Percentiles rank a stretch among this genome's conserved stretches.
phyloP scores from a whole-genome alignment of 2,113 vertebrate genomes.

The Synchiropus splendidus region DNA sequence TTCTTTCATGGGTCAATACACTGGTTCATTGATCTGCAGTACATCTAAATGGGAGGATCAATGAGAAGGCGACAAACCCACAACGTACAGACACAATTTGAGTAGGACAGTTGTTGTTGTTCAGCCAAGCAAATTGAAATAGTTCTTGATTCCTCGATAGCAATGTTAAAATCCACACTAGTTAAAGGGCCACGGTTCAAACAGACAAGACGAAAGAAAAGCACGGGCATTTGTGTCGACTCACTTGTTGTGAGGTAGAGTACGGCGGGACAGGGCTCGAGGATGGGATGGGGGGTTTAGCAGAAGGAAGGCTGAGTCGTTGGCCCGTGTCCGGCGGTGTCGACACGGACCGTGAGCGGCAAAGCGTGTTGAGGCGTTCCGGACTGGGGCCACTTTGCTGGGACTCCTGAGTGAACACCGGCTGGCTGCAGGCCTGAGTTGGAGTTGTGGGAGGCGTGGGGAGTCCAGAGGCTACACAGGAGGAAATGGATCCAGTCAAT shows the following conservation, averaged over 20 bases:
- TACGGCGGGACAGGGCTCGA: slow-evolving; percentile 49
- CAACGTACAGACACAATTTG: too few species aligned
- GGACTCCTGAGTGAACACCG: slow-evolving; percentile 77
- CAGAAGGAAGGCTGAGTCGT: slow-evolving; percentile 66
- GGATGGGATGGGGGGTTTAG: slow-evolving; percentile 65
- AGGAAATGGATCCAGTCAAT: not conserved
- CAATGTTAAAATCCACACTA: too few species aligned
- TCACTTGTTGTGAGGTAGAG: slow-evolving; percentile 80
- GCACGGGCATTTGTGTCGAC: slow-evolving; percentile 58
- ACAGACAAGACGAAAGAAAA: too few species aligned
- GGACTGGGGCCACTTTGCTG: slow-evolving; percentile 74
- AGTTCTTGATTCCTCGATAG: too few species aligned
- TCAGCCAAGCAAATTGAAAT: too few species aligned
- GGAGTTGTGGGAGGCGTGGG: slow-evolving; percentile 85
- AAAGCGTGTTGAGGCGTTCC: slow-evolving; percentile 68
- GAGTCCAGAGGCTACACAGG: slow-evolving; percentile 74
- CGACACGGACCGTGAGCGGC: slow-evolving; percentile 72
- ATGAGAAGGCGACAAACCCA: too few species aligned
- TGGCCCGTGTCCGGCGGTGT: slow-evolving; percentile 77
- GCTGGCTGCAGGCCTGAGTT: slow-evolving; percentile 79
- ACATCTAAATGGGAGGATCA: too few species aligned
- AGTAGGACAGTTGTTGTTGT: too few species aligned
- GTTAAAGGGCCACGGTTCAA: too few species aligned
- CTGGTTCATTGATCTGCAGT: too few species aligned
- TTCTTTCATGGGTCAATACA: too few species aligned